phyloP scores from a whole-genome alignment of 2,113 vertebrate species.

The Orcinus orca region DNA sequence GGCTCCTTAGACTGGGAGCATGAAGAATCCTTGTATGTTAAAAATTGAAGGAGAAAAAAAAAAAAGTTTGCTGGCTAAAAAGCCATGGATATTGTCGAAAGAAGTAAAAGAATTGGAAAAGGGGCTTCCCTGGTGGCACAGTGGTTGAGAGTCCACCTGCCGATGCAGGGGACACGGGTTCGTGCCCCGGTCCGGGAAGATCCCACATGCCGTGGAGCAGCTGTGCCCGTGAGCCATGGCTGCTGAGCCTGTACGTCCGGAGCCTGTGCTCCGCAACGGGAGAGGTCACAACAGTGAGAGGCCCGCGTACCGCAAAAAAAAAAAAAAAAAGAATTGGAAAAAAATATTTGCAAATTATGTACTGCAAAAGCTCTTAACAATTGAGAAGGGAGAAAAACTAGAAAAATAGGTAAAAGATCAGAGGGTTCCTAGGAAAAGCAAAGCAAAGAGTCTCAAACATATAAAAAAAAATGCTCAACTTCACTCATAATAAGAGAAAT shows the following conservation, averaged over 20 bases:
- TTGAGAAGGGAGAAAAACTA: not conserved
- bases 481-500: constrained; percentile 7
- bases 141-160: no score
- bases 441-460: constrained; percentile 39
- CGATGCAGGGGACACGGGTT: no score
- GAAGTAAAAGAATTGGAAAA: not conserved
- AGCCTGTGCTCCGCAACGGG: no score
- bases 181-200: no score
- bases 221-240: no score
- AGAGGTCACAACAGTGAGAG: no score
- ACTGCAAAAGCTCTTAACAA: constrained; percentile 4
- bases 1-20: not conserved
- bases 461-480: constrained; percentile 9
- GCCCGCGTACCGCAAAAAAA: no score
- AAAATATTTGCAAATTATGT: constrained; percentile 2
- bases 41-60: not conserved
- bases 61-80: not conserved
- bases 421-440: not conserved
- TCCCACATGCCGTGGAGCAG: no score
- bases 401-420: constrained; percentile 35
- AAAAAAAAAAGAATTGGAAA: not conserved
- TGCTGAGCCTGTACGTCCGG: no score
- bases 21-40: not conserved
- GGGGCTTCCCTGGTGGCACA: no score
- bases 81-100: not conserved